phyloP scores from a whole-genome alignment of 2,888 invertebrate genomes.

The Dinocampus coccinellae region DNA sequence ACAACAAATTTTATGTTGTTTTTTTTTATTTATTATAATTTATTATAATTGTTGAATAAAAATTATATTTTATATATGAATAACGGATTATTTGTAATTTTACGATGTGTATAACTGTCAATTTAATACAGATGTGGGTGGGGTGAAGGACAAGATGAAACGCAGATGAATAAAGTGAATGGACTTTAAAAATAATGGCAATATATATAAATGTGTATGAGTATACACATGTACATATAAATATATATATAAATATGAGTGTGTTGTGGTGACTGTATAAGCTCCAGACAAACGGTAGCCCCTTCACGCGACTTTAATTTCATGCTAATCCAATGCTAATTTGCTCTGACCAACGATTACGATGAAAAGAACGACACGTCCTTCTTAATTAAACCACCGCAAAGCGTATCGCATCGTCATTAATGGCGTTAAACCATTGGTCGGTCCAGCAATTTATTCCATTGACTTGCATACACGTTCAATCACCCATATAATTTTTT shows the following conservation, averaged over 20 bases:
- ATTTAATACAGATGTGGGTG: background rate
- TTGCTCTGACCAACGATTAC: slow-evolving; percentile 39
- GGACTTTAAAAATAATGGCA: background rate
- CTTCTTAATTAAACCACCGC: slow-evolving; percentile 39
- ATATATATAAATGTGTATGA: background rate
- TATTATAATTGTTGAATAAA: background rate
- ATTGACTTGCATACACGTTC: background rate
- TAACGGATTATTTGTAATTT: background rate
- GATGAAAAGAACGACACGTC: slow-evolving; percentile 36
- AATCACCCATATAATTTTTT: background rate
- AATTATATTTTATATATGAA: background rate
- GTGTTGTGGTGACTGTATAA: background rate
- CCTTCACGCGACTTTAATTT: slow-evolving; percentile 37
- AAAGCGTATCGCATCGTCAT: slow-evolving; percentile 28
- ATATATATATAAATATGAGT: background rate
- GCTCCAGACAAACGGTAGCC: slow-evolving; percentile 22
- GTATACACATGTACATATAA: background rate
- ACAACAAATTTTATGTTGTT: too few species aligned
- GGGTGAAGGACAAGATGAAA: background rate
- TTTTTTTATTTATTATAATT: too few species aligned
- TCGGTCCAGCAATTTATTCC: slow-evolving; percentile 2
- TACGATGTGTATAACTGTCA: background rate
- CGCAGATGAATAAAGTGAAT: background rate
- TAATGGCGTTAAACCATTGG: slow-evolving; percentile 30
- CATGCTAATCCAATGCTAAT: slow-evolving; percentile 44